Evolutionary conservation across 2,888 invertebrate genomes (phyloP).

Genomic region (Harpalus rufipes): DNA sequence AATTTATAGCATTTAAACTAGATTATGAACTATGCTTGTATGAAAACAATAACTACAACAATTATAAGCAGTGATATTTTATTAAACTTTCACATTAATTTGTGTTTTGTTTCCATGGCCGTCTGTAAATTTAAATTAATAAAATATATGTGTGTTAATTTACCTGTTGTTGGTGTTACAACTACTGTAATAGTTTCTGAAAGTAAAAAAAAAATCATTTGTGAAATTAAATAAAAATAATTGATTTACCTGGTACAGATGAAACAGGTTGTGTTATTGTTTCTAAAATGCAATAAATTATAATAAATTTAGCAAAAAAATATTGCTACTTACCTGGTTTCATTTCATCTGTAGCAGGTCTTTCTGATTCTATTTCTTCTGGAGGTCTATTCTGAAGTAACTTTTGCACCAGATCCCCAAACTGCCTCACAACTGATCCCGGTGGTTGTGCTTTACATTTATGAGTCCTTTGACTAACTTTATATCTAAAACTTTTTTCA

Average conservation of each 20-base stretch:
- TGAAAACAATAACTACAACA: too few relatives aligned
- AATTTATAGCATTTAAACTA: too few relatives aligned
- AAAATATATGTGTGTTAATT: not conserved
- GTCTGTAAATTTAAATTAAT: too few relatives aligned
- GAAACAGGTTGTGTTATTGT: conserved; percentile 77
- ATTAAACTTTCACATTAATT: too few relatives aligned
- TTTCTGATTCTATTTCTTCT: conserved; percentile 51
- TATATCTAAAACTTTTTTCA: conserved; percentile 90
- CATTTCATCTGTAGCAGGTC: conserved; percentile 63
- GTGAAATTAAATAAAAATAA: not conserved
- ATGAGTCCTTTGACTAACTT: conserved; percentile 91
- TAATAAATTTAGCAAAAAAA: not conserved
- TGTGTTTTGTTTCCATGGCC: too few relatives aligned
- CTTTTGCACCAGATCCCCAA: conserved; percentile 72
- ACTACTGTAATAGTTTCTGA: conserved; percentile 30
- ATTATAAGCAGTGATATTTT: too few relatives aligned
- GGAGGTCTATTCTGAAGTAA: conserved; percentile 69
- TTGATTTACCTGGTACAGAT: conserved; percentile 69
- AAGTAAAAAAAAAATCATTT: not conserved
- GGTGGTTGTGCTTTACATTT: conserved; percentile 85
- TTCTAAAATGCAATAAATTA: conserved; percentile 37
- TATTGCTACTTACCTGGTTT: conserved; percentile 67
- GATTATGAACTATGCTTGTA: too few relatives aligned
- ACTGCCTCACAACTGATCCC: conserved; percentile 78
- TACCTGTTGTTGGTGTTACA: conserved; percentile 10